Evolutionary conservation across 1,140 invertebrate species (phyloP).

Genomic region (Camponotus floridanus): DNA sequence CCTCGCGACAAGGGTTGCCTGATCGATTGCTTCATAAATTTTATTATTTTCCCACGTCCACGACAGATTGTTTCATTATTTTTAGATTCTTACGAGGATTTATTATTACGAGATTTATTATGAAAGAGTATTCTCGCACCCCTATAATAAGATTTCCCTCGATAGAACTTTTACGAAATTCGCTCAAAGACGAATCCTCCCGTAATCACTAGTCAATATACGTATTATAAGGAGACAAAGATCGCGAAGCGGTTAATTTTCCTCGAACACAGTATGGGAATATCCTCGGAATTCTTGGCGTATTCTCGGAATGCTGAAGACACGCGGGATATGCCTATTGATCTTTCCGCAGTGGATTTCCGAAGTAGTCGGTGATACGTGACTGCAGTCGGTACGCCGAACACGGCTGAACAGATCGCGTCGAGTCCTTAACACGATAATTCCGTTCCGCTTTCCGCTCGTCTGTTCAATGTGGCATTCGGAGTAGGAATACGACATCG

Average conservation of each 20-base stretch:
- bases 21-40: conserved; percentile 37
- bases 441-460: conserved; percentile 25
- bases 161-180: conserved; percentile 35
- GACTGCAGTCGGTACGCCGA: conserved; percentile 24
- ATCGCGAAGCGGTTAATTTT: conserved; percentile 43
- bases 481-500: neutral
- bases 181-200: neutral
- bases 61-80: conserved; percentile 24
- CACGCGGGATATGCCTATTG: conserved; percentile 59
- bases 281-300: conserved; percentile 53
- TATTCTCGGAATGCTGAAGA: conserved; percentile 55
- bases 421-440: conserved; percentile 44
- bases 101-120: too few species aligned
- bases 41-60: neutral
- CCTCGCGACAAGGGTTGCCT: neutral
- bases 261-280: conserved; percentile 18
- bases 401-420: conserved; percentile 27
- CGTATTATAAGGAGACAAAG: conserved; percentile 30
- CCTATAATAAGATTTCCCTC: neutral
- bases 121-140: neutral
- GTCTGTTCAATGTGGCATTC: neutral
- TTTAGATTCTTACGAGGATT: conserved; percentile 21
- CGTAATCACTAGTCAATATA: conserved; percentile 43
- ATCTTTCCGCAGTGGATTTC: conserved; percentile 49
- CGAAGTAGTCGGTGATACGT: conserved; percentile 48